Conservation (phyloP, 1,140 invertebrate genomes). For the Heterodera schachtii region DNA sequence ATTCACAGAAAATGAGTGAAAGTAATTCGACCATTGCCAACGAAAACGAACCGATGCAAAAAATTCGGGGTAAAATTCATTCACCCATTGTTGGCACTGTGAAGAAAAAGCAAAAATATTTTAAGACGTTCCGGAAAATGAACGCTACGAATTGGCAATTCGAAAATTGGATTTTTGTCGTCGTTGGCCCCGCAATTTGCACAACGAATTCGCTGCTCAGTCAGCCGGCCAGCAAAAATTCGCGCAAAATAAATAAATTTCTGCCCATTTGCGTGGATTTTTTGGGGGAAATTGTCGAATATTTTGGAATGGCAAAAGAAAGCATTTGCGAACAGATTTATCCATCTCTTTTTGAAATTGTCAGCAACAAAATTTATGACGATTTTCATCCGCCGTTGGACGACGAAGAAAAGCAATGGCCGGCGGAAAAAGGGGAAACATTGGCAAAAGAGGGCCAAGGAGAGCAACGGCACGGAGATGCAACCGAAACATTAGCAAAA, state of each 20-base stretch:
- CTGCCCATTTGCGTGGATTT: background rate
- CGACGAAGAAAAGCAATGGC: background rate
- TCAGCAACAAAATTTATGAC: background rate
- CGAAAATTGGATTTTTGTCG: background rate
- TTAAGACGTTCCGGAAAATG: background rate
- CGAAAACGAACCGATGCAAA: background rate
- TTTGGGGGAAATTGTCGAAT: background rate
- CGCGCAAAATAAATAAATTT: background rate
- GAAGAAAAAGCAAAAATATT: background rate
- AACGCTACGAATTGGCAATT: background rate
- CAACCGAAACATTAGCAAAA: background rate
- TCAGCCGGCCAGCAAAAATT: background rate
- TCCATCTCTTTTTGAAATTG: background rate
- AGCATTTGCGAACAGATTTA: background rate
- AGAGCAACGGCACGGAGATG: background rate
- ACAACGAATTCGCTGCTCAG: background rate
- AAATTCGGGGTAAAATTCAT: background rate
- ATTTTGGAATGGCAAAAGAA: background rate
- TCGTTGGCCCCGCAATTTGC: background rate
- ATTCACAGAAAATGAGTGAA: background rate
- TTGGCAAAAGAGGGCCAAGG: background rate
- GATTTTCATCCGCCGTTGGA: background rate
- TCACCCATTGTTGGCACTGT: background rate
- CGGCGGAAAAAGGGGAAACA: background rate
- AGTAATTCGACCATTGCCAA: background rate